Evolutionary conservation across 2,797 vertebrate genomes (phyloP).

Genomic region (Cuniculus paca): DNA sequence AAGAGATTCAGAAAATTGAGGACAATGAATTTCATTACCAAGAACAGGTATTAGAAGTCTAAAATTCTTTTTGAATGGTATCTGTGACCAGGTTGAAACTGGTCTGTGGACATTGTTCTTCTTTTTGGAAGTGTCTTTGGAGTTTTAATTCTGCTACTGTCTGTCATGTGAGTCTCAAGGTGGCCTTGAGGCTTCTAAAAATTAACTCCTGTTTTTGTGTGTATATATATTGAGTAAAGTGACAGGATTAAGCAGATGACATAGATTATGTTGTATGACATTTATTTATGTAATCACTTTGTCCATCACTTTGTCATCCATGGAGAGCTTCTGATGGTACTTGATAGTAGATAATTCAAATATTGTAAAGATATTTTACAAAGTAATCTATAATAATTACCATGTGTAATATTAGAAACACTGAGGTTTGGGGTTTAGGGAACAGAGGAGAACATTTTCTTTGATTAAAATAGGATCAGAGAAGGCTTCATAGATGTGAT

Average conservation of each 20-base stretch:
- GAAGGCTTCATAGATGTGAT: constrained; percentile 19
- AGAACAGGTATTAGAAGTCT: constrained; percentile 93
- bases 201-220: constrained; percentile 52
- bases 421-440: neutral
- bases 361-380: constrained; percentile 34
- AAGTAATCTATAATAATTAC: constrained; percentile 39
- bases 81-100: constrained; percentile 69
- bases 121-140: constrained; percentile 57
- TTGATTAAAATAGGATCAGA: neutral
- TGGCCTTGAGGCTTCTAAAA: constrained; percentile 58
- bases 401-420: neutral
- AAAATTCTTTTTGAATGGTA: constrained; percentile 70
- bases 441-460: neutral
- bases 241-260: constrained; percentile 33
- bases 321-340: constrained; percentile 10
- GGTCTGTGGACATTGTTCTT: constrained; percentile 53
- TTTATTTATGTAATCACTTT: neutral
- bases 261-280: neutral
- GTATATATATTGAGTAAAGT: constrained; percentile 40
- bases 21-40: constrained; percentile 97
- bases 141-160: constrained; percentile 63
- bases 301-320: neutral
- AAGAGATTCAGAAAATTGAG: constrained; percentile 98
- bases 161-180: constrained; percentile 39
- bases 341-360: constrained; percentile 60